Conservation (phyloP, 1,140 invertebrate species). For the Nasonia longicornis region DNA sequence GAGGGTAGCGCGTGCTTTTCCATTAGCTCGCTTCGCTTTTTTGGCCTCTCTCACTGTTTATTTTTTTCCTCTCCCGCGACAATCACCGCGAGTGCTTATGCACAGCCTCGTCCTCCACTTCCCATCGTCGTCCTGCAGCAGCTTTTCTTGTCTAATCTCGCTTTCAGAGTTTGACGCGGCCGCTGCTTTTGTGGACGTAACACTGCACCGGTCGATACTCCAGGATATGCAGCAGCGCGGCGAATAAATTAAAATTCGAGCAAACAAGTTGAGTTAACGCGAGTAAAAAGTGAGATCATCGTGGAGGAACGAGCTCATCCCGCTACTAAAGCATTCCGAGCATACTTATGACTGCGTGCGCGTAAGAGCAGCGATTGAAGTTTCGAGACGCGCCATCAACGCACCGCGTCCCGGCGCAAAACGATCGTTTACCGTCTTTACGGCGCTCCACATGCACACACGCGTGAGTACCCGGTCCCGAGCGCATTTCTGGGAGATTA, state of each 20-base stretch:
- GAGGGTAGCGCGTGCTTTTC: neutral
- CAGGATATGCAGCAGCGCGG: neutral
- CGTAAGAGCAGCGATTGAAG: neutral
- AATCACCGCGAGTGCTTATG: constrained; percentile 12
- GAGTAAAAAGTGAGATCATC: too few species aligned
- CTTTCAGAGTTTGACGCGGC: neutral
- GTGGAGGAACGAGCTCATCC: neutral
- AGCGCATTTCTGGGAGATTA: constrained; percentile 51
- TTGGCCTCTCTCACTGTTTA: neutral
- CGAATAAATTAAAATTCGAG: neutral
- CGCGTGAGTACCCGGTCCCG: neutral
- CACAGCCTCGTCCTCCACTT: neutral
- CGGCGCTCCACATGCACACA: neutral
- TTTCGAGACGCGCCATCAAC: neutral
- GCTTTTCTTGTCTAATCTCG: neutral
- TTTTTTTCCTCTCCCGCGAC: neutral
- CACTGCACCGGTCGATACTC: neutral
- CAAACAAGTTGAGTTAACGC: neutral
- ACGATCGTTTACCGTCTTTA: neutral
- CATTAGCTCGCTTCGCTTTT: constrained; percentile 2
- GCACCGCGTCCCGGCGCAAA: neutral
- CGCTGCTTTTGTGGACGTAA: neutral
- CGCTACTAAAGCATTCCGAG: neutral
- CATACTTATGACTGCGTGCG: too few species aligned
- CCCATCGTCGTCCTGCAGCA: neutral